Conservation (phyloP, 1,140 invertebrate genomes). For the Drosophila ohnishii region DNA sequence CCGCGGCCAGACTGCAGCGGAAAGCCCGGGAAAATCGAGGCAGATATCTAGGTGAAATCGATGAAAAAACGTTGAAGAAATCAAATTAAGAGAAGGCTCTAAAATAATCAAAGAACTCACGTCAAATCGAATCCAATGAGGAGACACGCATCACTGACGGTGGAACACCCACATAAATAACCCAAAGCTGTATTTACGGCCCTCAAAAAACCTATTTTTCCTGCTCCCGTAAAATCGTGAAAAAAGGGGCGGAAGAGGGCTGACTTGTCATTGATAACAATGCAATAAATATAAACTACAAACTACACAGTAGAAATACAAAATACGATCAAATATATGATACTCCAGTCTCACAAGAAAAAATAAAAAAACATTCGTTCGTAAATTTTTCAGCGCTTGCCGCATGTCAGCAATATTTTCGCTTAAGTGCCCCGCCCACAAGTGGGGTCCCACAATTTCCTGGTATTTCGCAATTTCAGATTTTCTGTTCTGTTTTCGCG, state of each 20-base stretch:
- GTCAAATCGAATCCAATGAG: conserved; percentile 21
- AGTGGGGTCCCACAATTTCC: conserved; percentile 11
- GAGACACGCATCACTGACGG: neutral
- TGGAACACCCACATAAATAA: conserved; percentile 23
- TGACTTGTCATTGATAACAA: conserved; percentile 54
- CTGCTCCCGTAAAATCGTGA: neutral
- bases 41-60: neutral
- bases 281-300: conserved; percentile 48
- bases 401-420: conserved; percentile 38
- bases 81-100: conserved; percentile 52
- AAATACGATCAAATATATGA: conserved; percentile 20
- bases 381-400: conserved; percentile 32
- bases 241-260: conserved; percentile 13
- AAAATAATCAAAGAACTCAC: conserved; percentile 58
- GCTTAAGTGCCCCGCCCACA: conserved; percentile 24
- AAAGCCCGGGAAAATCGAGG: neutral
- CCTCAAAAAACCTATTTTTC: neutral
- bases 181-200: neutral
- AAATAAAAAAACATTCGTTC: conserved; percentile 9
- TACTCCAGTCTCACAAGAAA: neutral
- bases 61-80: conserved; percentile 19
- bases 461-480: conserved; percentile 3
- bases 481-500: neutral
- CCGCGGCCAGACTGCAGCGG: conserved; percentile 14
- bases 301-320: conserved; percentile 37